Conservation (phyloP, 2,888 invertebrate genomes). For the Agrochola lota region DNA sequence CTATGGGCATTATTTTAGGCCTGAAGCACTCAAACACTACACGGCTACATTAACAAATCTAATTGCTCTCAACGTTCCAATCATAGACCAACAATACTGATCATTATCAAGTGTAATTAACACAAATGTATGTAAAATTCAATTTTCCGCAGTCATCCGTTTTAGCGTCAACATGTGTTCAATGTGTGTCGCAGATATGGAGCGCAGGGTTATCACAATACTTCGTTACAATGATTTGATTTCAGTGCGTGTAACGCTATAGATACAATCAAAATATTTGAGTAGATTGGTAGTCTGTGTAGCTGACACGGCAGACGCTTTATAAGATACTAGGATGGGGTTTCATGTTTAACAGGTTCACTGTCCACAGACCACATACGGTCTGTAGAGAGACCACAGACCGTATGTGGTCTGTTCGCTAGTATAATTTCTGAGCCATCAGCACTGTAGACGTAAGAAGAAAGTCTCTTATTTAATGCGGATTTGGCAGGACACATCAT, state of each 20-base stretch:
- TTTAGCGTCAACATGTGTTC: slow-evolving; percentile 43
- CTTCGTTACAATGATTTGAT: slow-evolving; percentile 9
- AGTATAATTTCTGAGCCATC: too few species aligned
- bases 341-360: too few species aligned
- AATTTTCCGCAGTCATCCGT: slow-evolving; percentile 60
- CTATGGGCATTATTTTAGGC: not conserved
- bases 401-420: too few species aligned
- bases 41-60: not conserved
- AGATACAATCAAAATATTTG: slow-evolving; percentile 3
- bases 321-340: not conserved
- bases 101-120: slow-evolving; percentile 41
- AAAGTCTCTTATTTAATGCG: too few species aligned
- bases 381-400: too few species aligned
- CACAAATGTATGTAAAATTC: slow-evolving; percentile 54
- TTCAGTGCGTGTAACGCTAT: not conserved
- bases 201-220: slow-evolving; percentile 51
- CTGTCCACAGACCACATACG: too few species aligned
- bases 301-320: not conserved
- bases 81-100: slow-evolving; percentile 31
- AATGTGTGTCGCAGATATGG: slow-evolving; percentile 40
- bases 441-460: too few species aligned
- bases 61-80: slow-evolving; percentile 12
- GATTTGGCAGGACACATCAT: too few species aligned
- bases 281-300: not conserved
- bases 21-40: not conserved